Percentiles rank a stretch among this genome's conserved stretches.
phyloP scores from a whole-genome alignment of 1,140 invertebrate genomes.

The Glossosoma conforme region DNA sequence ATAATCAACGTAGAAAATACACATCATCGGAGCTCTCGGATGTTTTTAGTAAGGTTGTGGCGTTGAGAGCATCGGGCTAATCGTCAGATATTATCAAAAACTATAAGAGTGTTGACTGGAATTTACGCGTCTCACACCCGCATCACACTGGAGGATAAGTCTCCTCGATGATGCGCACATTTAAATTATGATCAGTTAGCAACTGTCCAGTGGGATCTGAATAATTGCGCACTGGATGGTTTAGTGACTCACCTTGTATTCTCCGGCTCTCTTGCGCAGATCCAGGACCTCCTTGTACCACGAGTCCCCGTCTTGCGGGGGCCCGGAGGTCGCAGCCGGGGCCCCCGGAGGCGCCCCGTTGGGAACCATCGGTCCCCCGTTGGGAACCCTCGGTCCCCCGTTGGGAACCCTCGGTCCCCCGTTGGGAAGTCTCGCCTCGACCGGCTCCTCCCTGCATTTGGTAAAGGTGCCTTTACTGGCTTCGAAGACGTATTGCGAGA shows the following conservation, averaged over 20 bases:
- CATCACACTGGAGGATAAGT: too few relatives aligned
- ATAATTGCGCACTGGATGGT: too few relatives aligned
- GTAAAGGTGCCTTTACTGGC: conserved; percentile 66
- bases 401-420: background rate
- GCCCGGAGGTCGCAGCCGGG: conserved; percentile 37
- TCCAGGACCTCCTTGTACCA: conserved; percentile 84
- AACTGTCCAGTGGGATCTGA: too few relatives aligned
- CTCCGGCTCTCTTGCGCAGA: conserved; percentile 82
- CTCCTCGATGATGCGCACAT: too few relatives aligned
- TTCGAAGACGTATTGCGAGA: conserved; percentile 74
- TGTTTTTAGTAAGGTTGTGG: too few relatives aligned
- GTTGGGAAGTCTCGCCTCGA: conserved; percentile 9
- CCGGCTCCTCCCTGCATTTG: conserved; percentile 48
- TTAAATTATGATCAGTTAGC: too few relatives aligned
- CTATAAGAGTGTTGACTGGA: too few relatives aligned
- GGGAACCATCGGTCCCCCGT: background rate
- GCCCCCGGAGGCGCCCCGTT: conserved; percentile 23
- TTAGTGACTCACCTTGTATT: conserved; percentile 80
- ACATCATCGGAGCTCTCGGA: too few relatives aligned
- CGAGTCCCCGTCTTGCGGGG: conserved; percentile 50
- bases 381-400: conserved; percentile 10
- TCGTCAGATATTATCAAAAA: too few relatives aligned
- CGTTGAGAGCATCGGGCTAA: too few relatives aligned
- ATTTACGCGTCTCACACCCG: too few relatives aligned
- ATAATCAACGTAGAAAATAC: too few relatives aligned